Conservation (phyloP, 2,113 vertebrate genomes). For the Microtus pennsylvanicus region DNA sequence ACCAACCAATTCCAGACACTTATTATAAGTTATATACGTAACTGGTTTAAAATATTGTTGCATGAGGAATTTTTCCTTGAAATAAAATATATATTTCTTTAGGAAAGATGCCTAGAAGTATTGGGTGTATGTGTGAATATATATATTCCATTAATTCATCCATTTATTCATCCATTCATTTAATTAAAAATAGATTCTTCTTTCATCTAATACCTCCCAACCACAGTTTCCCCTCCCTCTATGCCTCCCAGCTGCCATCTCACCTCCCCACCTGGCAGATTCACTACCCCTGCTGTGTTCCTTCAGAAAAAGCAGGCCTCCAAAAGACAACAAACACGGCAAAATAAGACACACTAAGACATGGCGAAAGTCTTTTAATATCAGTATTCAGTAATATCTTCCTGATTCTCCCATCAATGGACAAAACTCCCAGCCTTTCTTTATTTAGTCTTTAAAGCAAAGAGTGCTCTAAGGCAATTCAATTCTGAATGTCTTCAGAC, state of each 20-base stretch:
- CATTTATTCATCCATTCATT: background rate
- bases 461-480: background rate
- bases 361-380: background rate
- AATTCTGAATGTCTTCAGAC: background rate
- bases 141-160: background rate
- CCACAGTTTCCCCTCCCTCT: background rate
- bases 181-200: background rate
- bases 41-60: background rate
- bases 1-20: background rate
- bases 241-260: accelerated
- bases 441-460: background rate
- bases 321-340: background rate
- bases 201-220: background rate
- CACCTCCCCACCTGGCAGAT: no score
- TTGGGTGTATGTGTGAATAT: background rate
- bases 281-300: background rate
- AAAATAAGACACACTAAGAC: background rate
- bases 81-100: background rate
- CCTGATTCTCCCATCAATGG: background rate
- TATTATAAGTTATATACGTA: background rate
- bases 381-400: background rate
- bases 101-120: background rate
- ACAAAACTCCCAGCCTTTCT: background rate
- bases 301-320: background rate
- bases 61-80: background rate